These are phyloP conservation scores for Fulica atra DNA, from an alignment of 2,113 vertebrate species.

Conservation along the genomic window DNA sequence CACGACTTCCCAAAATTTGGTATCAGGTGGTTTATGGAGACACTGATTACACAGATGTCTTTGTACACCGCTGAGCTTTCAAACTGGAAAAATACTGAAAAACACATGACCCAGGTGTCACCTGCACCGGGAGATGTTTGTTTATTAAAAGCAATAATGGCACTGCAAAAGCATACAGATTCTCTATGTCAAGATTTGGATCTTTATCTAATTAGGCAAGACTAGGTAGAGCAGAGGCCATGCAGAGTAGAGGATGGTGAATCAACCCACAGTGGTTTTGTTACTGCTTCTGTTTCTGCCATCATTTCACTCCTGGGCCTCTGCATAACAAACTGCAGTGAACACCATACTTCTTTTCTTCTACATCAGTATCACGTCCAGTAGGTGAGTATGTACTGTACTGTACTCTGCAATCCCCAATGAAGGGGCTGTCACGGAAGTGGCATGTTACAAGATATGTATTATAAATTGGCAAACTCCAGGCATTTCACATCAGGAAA, in stretches of 20 bases:
- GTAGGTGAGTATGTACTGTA: neutral
- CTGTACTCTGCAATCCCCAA: neutral
- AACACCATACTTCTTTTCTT: neutral
- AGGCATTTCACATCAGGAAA: neutral
- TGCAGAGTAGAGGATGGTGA: neutral
- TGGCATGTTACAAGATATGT: neutral
- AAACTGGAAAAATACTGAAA: neutral
- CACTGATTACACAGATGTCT: neutral
- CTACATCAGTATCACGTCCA: neutral
- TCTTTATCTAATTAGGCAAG: neutral
- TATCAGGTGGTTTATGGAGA: neutral
- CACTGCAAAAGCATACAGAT: neutral
- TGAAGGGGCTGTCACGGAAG: neutral
- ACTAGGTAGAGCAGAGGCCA: neutral
- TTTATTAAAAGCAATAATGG: neutral
- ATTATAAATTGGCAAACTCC: neutral
- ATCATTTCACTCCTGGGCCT: neutral
- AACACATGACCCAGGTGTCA: neutral
- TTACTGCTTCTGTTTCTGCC: neutral
- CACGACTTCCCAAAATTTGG: neutral
- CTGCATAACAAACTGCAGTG: neutral
- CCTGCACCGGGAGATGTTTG: neutral
- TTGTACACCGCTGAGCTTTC: neutral
- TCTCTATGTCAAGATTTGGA: neutral
- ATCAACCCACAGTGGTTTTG: neutral